Evolutionary conservation across 2,888 invertebrate species (phyloP).

Genomic region (Agonopterix heracliana): DNA sequence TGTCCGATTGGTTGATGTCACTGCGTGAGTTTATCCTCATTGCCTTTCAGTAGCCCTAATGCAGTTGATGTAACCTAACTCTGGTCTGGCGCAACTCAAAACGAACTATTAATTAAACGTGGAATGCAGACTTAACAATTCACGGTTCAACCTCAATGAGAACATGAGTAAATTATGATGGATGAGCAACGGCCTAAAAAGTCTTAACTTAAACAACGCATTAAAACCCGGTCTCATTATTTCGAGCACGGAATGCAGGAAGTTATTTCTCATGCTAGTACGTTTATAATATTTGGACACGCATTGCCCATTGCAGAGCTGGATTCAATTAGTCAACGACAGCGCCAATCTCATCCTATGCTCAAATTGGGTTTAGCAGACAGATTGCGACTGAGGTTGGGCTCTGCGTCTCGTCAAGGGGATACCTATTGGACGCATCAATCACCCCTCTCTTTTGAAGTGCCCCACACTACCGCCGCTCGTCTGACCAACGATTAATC

Average conservation of each 20-base stretch:
- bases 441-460: slow-evolving; percentile 61
- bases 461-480: slow-evolving; percentile 34
- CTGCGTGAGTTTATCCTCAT: slow-evolving; percentile 9
- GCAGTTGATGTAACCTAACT: slow-evolving; percentile 5
- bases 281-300: background rate
- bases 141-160: slow-evolving; percentile 7
- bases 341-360: slow-evolving; percentile 28
- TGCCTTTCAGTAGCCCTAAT: slow-evolving; percentile 3
- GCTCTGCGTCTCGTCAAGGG: slow-evolving; percentile 53
- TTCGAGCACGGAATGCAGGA: slow-evolving; percentile 1
- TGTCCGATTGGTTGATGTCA: slow-evolving; percentile 8
- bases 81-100: slow-evolving; percentile 9
- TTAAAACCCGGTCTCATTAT: background rate
- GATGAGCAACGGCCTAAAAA: slow-evolving; percentile 4
- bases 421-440: slow-evolving; percentile 32
- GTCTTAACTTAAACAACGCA: background rate
- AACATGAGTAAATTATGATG: slow-evolving; percentile 9
- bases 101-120: slow-evolving; percentile 16
- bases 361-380: slow-evolving; percentile 37
- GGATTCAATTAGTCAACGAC: slow-evolving; percentile 18
- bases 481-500: slow-evolving; percentile 54
- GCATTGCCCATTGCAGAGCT: background rate
- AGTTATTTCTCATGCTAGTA: background rate
- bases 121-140: slow-evolving; percentile 17
- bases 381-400: slow-evolving; percentile 21